Base-by-base conservation (phyloP, 2,113 vertebrate genomes). In the Psophia crepitans region DNA sequence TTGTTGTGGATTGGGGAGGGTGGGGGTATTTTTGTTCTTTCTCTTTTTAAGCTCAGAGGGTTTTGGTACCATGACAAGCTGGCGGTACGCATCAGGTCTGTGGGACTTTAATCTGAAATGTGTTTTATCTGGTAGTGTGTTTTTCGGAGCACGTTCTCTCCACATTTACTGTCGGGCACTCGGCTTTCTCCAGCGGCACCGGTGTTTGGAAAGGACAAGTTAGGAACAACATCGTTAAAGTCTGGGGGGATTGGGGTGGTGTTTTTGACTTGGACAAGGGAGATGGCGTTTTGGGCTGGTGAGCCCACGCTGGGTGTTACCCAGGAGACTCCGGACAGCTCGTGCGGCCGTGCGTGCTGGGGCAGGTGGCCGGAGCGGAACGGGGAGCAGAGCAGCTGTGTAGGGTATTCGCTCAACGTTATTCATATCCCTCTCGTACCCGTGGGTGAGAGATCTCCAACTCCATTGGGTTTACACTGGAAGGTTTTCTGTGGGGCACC, bases 161-260 rank as follows among this genome's bases (percentile, higher is more conserved):
- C 51, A 0, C 30, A 1, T 32, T 51, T 46, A 2, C 10, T 39
- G 23, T 12, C n/a, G 46, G 44, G 32, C 63, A 18, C 33, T 78
- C 37, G 76, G 16, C n/a, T 53, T 58, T 28, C 58, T 79, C 12
- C 30, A 30, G 39, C 24, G 3, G 46, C 35, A 10, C 20, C 4
- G 12, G 32, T 53, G 22, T 12, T 64, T 33, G 26, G 48, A 66
- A 64, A 12, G 14, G 13, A 39, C 53, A 26, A 48, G 14, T 26
- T 49, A 30, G 43, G 58, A 58, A 3, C 7, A 1, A 5, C 1
- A 3, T 5, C 35, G 24, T 28, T 35, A 3, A n/a, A n/a, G 16
- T 56, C 14, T 9, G 11, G 11, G 11, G 24, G 12, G 4, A 5
- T 2, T 24, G 43, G 21, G 71, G 12, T 58, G 21, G 27, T 46